phyloP scores from a whole-genome alignment of 2,888 invertebrate genomes.

The Eupithecia subfuscata region DNA sequence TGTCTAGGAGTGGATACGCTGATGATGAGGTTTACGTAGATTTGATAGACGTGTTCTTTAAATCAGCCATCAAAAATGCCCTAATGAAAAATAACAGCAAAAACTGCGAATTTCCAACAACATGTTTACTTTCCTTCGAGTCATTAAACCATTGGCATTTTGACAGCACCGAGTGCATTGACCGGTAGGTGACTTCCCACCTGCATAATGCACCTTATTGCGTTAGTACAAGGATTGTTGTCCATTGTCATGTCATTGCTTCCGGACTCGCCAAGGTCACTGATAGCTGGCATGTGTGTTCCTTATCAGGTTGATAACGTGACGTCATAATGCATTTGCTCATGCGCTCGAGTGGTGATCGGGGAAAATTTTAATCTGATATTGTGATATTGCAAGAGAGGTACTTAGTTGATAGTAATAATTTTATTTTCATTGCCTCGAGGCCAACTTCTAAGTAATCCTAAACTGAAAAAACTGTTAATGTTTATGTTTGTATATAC shows the following conservation, averaged over 20 bases:
- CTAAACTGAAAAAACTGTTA: too few relatives aligned
- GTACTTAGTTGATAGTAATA: background rate
- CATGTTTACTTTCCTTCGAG: constrained; percentile 31
- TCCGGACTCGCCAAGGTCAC: constrained; percentile 33
- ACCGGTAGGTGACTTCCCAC: constrained; percentile 2
- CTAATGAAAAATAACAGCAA: background rate
- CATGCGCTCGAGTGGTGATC: constrained; percentile 20
- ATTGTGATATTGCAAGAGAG: background rate
- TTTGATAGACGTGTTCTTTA: background rate
- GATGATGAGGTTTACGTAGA: background rate
- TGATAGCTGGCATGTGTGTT: constrained; percentile 21
- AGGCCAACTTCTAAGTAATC: too few relatives aligned
- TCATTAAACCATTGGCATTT: constrained; percentile 26
- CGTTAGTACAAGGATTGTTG: constrained; percentile 10
- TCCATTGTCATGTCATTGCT: constrained; percentile 27
- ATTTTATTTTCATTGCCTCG: background rate
- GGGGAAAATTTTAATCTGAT: constrained; percentile 7
- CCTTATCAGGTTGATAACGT: constrained; percentile 21
- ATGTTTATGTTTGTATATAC: too few relatives aligned
- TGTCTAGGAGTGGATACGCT: too few relatives aligned
- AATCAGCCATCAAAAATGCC: background rate
- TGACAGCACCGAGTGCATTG: constrained; percentile 4
- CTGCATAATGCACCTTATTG: constrained; percentile 17
- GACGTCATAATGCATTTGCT: constrained; percentile 28
- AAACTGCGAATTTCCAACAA: constrained; percentile 19